These are phyloP conservation scores for Lasioglossum calceatum DNA, from an alignment of 2,888 invertebrate species.

Conservation along the genomic window DNA sequence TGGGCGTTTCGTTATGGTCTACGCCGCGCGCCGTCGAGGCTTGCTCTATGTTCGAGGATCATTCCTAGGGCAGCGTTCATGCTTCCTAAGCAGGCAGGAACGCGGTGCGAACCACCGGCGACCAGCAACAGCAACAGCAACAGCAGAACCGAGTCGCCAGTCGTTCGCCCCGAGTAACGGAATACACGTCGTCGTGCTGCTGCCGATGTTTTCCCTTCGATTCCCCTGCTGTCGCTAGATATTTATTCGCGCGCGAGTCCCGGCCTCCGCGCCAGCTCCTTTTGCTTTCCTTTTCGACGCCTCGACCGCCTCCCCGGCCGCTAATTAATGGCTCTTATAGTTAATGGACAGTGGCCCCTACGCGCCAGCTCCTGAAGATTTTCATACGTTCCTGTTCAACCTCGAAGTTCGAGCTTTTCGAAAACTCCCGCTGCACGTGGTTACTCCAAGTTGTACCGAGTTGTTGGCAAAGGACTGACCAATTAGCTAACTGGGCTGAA, in stretches of 20 bases:
- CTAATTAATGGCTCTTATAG: conserved; percentile 7
- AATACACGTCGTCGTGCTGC: conserved; percentile 67
- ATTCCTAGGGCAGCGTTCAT: conserved; percentile 1
- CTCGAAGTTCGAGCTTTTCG: background rate
- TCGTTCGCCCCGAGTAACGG: conserved; percentile 71
- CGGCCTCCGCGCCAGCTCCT: conserved; percentile 3
- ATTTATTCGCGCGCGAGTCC: conserved; percentile 57
- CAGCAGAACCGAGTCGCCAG: conserved; percentile 32
- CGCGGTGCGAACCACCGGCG: conserved; percentile 57
- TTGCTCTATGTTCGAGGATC: background rate
- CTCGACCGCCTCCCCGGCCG: background rate
- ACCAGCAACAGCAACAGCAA: conserved; percentile 34
- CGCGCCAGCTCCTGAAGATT: background rate
- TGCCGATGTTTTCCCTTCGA: conserved; percentile 69
- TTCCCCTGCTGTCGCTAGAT: conserved; percentile 68
- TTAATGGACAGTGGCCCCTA: background rate
- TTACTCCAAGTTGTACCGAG: background rate
- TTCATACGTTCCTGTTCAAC: background rate
- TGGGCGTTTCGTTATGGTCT: no score
- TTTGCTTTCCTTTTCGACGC: conserved; percentile 22
- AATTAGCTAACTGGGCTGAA: background rate
- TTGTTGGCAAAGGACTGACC: background rate
- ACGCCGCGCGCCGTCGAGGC: background rate
- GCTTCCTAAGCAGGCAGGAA: conserved; percentile 36
- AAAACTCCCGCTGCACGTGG: background rate